A percentile compares a stretch with the other conserved stretches of the same genome.
Conservation (phyloP, 92 coral and sea anemone genomes). For the Diadumene lineata region DNA sequence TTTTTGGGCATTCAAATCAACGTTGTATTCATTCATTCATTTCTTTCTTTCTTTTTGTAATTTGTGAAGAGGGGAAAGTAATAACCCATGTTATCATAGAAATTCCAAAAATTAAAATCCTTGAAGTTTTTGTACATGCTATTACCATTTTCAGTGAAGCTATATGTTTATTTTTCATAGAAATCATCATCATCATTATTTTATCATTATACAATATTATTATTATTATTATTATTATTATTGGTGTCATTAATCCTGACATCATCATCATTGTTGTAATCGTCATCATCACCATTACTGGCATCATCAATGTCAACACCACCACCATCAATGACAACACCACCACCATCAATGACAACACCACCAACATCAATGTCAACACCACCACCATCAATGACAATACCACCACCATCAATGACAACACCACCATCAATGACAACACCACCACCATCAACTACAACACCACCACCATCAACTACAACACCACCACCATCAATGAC, state of each 20-base stretch:
- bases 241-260: background rate
- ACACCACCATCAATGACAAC: background rate
- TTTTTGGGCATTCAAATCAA: too few relatives aligned
- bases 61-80: too few relatives aligned
- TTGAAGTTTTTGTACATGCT: too few relatives aligned
- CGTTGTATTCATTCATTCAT: too few relatives aligned
- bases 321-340: background rate
- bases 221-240: too few relatives aligned
- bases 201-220: background rate
- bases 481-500: background rate
- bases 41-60: too few relatives aligned
- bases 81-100: too few relatives aligned
- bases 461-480: background rate
- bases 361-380: background rate
- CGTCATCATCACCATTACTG: background rate
- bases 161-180: background rate
- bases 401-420: background rate
- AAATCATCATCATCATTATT: background rate
- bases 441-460: background rate
- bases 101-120: too few relatives aligned
- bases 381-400: background rate
- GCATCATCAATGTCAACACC: background rate
- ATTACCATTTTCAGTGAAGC: too few relatives aligned
- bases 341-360: background rate
- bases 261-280: background rate